Base-by-base conservation (phyloP, 2,888 invertebrate genomes). In the Argynnis bischoffii region DNA sequence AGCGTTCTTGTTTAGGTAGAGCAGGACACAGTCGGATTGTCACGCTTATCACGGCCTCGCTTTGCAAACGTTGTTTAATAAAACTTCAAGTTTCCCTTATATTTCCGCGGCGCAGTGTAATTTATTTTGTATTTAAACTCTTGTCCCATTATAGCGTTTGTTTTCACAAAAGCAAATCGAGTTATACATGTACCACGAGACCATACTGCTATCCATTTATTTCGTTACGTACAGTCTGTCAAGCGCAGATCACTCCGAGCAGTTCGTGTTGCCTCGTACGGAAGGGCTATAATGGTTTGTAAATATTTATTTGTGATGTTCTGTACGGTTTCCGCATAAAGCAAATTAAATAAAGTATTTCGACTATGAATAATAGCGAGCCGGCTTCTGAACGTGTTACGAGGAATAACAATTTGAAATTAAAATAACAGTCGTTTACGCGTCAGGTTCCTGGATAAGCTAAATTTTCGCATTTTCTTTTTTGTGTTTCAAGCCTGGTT, bases 291-390 rank as follows among this genome's bases (percentile, higher is more conserved):
- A 55, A 55, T 60, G 47, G 66, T 46, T 63, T 69, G 63, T 55
- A n/a, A 59, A 63, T 64, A 65, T 57, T 59, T 63, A 55, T 55
- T 46, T 60, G 56, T 55, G 53, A 67, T 65, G 50, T 55, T 50
- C 55, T 68, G 66, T 70, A 72, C 67, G 48, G 82, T 86, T 85
- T 85, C 81, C 82, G 85, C 83, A 83, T 86, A 86, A 87, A 83
- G 84, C 83, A 89, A 91, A 90, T 91, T 90, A 87, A 89, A 90
- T 90, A 87, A 87, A 85, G 82, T 84, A 84, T 83, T 85, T 82
- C 80, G 84, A 83, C 85, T 87, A 81, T 84, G 84, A 86, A 84
- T 86, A 84, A 85, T 83, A 80, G 77, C 73, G 60, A 57, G 70
- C 72, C 70, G 59, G 70, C 69, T 74, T 71, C 73, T 67, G 69